phyloP scores from a whole-genome alignment of 2,113 vertebrate species.

The Indri indri region DNA sequence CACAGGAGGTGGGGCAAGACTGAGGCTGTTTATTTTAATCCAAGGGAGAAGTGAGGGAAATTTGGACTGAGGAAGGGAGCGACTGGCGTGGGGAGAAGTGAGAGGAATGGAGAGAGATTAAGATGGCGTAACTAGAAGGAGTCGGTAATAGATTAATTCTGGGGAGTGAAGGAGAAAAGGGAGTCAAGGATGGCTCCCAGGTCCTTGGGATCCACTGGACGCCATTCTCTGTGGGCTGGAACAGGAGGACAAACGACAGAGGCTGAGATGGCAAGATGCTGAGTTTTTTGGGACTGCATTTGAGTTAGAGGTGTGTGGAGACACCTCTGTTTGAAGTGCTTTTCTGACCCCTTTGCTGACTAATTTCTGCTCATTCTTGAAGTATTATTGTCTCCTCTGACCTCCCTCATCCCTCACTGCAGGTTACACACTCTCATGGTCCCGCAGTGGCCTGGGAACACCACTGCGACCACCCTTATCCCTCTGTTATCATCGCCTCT shows the following conservation, averaged over 20 bases:
- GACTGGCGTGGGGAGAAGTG: accelerated
- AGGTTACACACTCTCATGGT: background rate
- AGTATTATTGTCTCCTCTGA: background rate
- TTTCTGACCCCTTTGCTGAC: background rate
- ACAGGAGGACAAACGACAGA: background rate
- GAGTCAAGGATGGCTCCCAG: background rate
- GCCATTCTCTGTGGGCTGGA: background rate
- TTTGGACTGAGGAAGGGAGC: background rate
- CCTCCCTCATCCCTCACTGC: background rate
- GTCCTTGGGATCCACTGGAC: background rate
- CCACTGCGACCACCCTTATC: background rate
- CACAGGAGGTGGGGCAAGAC: background rate
- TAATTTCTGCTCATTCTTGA: background rate
- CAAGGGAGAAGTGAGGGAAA: background rate
- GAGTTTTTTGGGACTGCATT: background rate
- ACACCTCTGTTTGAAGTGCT: background rate
- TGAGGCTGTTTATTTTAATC: background rate
- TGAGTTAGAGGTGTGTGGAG: background rate
- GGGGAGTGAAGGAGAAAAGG: background rate
- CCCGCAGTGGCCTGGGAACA: background rate
- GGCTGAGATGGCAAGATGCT: background rate
- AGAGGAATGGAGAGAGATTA: background rate
- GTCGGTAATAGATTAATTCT: background rate
- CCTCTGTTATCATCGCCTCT: background rate
- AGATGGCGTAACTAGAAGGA: background rate